Evolutionary conservation across 2,888 invertebrate genomes (phyloP).

Genomic region (Pachycephus smyrnensis): DNA sequence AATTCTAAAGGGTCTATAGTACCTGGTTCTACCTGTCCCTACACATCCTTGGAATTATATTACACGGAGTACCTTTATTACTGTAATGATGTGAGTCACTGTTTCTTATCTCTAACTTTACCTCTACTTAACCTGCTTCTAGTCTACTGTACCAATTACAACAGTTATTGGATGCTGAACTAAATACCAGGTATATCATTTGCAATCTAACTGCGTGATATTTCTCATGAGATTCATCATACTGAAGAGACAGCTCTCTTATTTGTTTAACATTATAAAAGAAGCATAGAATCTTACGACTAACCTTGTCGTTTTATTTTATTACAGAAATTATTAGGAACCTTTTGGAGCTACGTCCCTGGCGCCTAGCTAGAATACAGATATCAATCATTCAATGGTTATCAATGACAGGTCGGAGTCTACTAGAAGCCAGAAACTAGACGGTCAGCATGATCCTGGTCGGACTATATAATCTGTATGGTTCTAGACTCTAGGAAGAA

Average conservation of each 20-base stretch:
- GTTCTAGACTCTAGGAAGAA: background rate
- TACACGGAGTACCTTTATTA: background rate
- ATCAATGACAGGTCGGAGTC: constrained; percentile 31
- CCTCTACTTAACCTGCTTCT: background rate
- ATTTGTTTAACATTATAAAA: background rate
- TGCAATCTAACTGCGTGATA: background rate
- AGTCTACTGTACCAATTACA: background rate
- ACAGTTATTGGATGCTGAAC: background rate
- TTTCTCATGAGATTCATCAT: background rate
- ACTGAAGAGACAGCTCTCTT: background rate
- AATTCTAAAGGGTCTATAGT: background rate
- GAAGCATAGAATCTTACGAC: background rate
- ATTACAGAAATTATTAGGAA: background rate
- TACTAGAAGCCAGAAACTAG: background rate
- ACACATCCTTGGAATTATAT: background rate
- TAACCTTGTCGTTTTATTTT: background rate
- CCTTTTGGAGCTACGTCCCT: background rate
- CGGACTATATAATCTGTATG: background rate
- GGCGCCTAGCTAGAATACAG: constrained; percentile 8
- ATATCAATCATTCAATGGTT: constrained; percentile 38
- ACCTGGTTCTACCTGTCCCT: background rate
- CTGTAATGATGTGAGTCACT: background rate
- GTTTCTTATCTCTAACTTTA: background rate
- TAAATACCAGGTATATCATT: background rate
- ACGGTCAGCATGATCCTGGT: background rate